Conservation (phyloP, 2,113 vertebrate species). For the Pachycephala philippinensis region DNA sequence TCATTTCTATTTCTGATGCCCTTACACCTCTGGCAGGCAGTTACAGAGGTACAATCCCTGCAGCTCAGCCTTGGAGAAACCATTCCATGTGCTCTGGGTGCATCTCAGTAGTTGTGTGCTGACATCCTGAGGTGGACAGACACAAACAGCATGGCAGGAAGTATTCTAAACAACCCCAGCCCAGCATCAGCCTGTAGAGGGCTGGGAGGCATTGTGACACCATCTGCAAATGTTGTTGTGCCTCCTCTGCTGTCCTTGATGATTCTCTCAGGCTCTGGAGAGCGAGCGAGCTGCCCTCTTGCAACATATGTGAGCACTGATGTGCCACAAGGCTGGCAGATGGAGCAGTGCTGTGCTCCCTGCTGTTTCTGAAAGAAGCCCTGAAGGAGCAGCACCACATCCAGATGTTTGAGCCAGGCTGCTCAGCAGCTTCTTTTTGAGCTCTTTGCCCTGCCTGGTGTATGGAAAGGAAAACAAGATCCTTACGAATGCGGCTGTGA, state of each 20-base stretch:
- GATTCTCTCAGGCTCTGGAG: neutral
- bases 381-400: neutral
- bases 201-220: neutral
- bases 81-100: fast-evolving
- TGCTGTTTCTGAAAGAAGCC: neutral
- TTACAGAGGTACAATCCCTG: neutral
- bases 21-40: neutral
- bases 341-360: neutral
- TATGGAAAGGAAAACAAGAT: neutral
- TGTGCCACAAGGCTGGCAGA: constrained; percentile 25
- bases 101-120: neutral
- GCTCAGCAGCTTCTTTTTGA: neutral
- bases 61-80: neutral
- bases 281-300: neutral
- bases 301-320: neutral
- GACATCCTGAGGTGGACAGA: neutral
- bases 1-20: neutral
- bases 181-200: neutral
- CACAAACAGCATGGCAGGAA: neutral
- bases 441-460: neutral
- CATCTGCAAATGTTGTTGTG: neutral
- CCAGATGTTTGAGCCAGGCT: neutral
- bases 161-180: neutral
- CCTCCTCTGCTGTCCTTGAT: constrained; percentile 1
- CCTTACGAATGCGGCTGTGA: neutral